phyloP scores from a whole-genome alignment of 2,888 invertebrate genomes.

The Metopia argyrocephala region DNA sequence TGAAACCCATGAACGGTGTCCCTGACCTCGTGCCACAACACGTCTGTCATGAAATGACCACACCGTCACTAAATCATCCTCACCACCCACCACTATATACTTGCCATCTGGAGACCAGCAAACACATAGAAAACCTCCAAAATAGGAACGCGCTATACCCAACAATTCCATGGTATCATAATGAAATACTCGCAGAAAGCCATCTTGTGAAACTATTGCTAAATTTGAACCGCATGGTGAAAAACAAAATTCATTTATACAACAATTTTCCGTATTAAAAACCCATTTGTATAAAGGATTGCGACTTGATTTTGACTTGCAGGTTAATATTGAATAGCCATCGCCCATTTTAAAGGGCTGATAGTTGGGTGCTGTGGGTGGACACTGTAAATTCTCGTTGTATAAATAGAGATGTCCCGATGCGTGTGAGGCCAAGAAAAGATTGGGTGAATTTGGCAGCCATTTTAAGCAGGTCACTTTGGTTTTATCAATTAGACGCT shows the following conservation, averaged over 20 bases:
- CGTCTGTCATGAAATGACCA: slow-evolving; percentile 95
- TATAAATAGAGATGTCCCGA: slow-evolving; percentile 98
- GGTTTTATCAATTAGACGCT: slow-evolving; percentile 79
- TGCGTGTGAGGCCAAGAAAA: slow-evolving; percentile 96
- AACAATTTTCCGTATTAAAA: slow-evolving; percentile 88
- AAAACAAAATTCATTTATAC: slow-evolving; percentile 98
- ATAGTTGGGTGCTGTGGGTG: slow-evolving; percentile 94
- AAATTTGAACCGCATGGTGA: slow-evolving; percentile 95
- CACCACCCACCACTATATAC: slow-evolving; percentile 97
- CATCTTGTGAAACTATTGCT: slow-evolving; percentile 96
- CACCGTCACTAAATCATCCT: slow-evolving; percentile 98
- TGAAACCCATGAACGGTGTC: slow-evolving; percentile 98
- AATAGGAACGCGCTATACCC: slow-evolving; percentile 96
- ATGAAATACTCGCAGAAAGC: slow-evolving; percentile 96
- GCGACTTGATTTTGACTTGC: slow-evolving; percentile 96
- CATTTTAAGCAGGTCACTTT: slow-evolving; percentile 96
- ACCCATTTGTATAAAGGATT: slow-evolving; percentile 97
- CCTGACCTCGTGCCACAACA: slow-evolving; percentile 98
- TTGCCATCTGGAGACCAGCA: slow-evolving; percentile 98
- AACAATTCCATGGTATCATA: slow-evolving; percentile 98
- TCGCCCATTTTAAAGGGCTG: slow-evolving; percentile 97
- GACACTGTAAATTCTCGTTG: slow-evolving; percentile 95
- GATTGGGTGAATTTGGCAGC: slow-evolving; percentile 96
- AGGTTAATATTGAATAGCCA: slow-evolving; percentile 95
- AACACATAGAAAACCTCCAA: slow-evolving; percentile 97